A percentile compares a stretch with the other conserved stretches of the same genome.
Evolutionary conservation across 2,888 invertebrate genomes (phyloP).

Genomic region (Acleris sparsana): DNA sequence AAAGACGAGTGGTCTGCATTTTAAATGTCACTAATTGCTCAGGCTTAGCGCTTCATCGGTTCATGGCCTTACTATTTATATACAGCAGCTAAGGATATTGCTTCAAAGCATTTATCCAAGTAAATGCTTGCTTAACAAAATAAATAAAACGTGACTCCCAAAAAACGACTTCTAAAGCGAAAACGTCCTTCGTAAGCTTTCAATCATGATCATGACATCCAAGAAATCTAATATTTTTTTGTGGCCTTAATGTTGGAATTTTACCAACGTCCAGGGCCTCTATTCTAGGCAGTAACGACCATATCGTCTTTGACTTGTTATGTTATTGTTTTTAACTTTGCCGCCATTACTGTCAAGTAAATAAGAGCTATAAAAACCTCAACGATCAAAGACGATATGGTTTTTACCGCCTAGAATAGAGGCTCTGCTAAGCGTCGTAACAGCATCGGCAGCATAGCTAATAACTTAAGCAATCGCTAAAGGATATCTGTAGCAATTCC

Average conservation of each 20-base stretch:
- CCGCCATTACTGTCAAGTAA: too few species aligned
- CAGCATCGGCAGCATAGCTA: constrained; percentile 6
- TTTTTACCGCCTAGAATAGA: too few species aligned
- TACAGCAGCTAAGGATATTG: not conserved
- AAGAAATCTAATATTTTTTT: too few species aligned
- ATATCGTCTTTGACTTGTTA: too few species aligned
- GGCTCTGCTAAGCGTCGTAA: constrained; percentile 5
- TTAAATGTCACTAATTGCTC: not conserved
- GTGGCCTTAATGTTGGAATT: too few species aligned
- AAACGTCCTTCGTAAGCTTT: too few species aligned
- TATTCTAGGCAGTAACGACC: too few species aligned
- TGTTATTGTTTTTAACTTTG: too few species aligned
- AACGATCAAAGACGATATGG: too few species aligned
- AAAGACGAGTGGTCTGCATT: not conserved
- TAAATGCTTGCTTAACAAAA: not conserved
- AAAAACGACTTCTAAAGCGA: not conserved
- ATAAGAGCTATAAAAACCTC: too few species aligned
- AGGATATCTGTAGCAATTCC: constrained; percentile 34
- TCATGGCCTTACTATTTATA: not conserved
- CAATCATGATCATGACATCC: too few species aligned
- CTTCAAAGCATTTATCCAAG: not conserved
- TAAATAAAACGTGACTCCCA: not conserved
- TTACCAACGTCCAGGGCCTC: too few species aligned
- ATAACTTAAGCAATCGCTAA: not conserved
- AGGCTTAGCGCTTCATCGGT: not conserved